Conservation (phyloP, 2,888 invertebrate genomes). For the Pristionchus mayeri region DNA sequence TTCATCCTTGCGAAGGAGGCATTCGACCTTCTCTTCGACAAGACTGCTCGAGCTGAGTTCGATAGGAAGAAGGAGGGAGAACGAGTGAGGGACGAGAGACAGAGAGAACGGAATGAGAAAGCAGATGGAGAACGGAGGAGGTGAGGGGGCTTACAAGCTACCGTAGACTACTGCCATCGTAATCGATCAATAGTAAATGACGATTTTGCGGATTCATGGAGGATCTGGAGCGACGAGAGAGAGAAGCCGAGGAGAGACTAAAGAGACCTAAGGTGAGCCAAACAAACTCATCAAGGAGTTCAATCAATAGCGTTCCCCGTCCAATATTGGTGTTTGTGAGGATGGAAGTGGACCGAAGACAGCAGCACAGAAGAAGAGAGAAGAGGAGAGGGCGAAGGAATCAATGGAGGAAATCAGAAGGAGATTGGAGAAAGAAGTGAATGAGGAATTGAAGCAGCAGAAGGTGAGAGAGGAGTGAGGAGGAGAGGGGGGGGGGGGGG, state of each 20-base stretch:
- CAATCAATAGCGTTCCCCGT: neutral
- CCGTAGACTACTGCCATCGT: neutral
- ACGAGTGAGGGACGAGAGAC: conserved; percentile 49
- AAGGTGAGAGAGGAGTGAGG: neutral
- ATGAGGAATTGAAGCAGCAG: conserved; percentile 37
- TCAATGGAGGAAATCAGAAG: conserved; percentile 39
- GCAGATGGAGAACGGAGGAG: conserved; percentile 59
- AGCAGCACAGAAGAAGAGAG: conserved; percentile 46
- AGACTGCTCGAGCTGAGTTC: conserved; percentile 59
- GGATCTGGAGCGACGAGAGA: conserved; percentile 59
- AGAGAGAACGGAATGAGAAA: conserved; percentile 58
- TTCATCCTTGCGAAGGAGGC: conserved; percentile 66
- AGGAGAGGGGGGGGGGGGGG: no score
- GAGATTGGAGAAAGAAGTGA: conserved; percentile 30
- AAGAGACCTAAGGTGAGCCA: conserved; percentile 19
- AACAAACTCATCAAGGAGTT: no score
- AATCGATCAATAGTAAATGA: neutral
- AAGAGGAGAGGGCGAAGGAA: conserved; percentile 27
- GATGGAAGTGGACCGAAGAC: conserved; percentile 42
- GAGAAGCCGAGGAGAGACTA: conserved; percentile 50
- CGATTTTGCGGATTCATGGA: conserved; percentile 53
- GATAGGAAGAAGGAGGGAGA: conserved; percentile 55
- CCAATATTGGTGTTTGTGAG: neutral
- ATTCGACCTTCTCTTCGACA: conserved; percentile 62
- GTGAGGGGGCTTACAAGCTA: neutral